Percentiles rank a stretch among this genome's conserved stretches.
These are phyloP conservation scores for Callaeas wilsoni DNA, from an alignment of 2,113 vertebrate genomes.

Conservation along the genomic window DNA sequence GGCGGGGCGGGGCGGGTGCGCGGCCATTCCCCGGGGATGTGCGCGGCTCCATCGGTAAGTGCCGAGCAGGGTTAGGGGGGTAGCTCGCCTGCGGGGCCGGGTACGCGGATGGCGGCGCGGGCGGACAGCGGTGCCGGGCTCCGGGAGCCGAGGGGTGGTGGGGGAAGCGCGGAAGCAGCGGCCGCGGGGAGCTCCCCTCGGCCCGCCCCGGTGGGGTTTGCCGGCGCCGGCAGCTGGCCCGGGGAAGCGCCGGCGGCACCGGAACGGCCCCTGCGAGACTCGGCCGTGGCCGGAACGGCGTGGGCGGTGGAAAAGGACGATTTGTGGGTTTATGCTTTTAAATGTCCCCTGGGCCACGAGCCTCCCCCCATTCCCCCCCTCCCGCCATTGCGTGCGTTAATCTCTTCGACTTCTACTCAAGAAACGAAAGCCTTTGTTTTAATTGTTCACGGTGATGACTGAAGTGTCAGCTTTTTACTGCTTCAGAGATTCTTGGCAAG, in stretches of 20 bases:
- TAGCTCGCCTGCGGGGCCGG: accelerated
- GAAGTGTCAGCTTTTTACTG: neutral
- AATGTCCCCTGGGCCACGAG: neutral
- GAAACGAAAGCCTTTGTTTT: neutral
- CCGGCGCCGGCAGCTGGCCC: neutral
- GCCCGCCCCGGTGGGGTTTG: neutral
- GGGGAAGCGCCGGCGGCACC: neutral
- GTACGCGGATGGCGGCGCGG: neutral
- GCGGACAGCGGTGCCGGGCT: neutral
- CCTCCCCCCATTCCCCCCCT: accelerated
- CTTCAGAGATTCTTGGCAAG: neutral
- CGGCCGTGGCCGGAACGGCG: neutral
- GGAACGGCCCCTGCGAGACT: no score
- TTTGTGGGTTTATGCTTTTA: accelerated
- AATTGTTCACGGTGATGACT: neutral
- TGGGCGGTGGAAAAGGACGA: accelerated
- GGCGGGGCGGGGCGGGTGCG: neutral
- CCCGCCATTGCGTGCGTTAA: accelerated
- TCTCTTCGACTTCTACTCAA: neutral
- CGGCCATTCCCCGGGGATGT: neutral
- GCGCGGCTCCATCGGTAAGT: neutral
- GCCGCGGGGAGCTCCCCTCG: neutral
- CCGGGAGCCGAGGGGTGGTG: neutral
- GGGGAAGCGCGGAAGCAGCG: neutral
- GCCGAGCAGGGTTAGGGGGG: accelerated